Evolutionary conservation across 1,140 invertebrate genomes (phyloP).

Genomic region (Apis laboriosa): DNA sequence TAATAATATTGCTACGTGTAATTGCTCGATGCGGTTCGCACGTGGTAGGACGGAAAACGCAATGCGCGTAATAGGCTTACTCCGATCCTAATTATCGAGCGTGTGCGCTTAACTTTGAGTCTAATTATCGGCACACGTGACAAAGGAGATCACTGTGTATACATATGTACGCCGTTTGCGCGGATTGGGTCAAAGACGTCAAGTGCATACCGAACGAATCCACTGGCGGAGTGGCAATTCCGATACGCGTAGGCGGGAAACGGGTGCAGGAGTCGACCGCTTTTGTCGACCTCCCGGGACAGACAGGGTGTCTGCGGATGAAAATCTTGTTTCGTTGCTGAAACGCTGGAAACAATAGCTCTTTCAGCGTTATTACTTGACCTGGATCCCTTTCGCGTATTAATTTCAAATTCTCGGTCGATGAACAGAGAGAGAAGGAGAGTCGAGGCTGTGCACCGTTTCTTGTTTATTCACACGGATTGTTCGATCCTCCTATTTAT

Average conservation of each 20-base stretch:
- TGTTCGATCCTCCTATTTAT: background rate
- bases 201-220: constrained; percentile 21
- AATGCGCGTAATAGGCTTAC: constrained; percentile 17
- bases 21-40: background rate
- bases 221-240: constrained; percentile 1
- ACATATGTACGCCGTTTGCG: too few species aligned
- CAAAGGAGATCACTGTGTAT: constrained; percentile 12
- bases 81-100: constrained; percentile 42
- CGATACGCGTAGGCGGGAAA: background rate
- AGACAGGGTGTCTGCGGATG: background rate
- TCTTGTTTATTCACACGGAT: background rate
- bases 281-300: background rate
- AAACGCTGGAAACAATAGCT: constrained; percentile 8
- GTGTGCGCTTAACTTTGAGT: constrained; percentile 26
- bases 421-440: background rate
- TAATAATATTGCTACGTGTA: too few species aligned
- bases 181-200: constrained; percentile 31
- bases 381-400: constrained; percentile 2
- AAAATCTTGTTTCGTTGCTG: constrained; percentile 12
- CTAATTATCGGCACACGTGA: constrained; percentile 33
- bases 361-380: constrained; percentile 2
- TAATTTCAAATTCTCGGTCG: background rate
- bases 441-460: too few species aligned
- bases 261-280: background rate
- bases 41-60: background rate